Evolutionary conservation across 1,140 invertebrate genomes (phyloP).

Genomic region (Maconellicoccus hirsutus): DNA sequence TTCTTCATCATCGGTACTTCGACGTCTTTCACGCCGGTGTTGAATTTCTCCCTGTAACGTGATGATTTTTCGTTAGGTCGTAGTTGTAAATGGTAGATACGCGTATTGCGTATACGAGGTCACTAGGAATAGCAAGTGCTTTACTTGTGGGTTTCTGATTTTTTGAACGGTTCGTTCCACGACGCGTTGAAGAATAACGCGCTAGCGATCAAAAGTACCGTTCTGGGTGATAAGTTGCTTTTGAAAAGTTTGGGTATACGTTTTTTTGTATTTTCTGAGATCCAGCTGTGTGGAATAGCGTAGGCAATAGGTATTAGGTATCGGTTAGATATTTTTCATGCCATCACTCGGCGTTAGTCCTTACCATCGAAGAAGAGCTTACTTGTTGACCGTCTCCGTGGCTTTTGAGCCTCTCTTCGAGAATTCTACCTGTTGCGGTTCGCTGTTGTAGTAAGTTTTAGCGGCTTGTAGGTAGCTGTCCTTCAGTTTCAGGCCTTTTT

Average conservation of each 20-base stretch:
- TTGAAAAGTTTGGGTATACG: neutral
- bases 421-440: neutral
- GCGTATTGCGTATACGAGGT: too few species aligned
- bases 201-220: neutral
- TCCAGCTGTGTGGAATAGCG: neutral
- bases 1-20: neutral
- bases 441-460: neutral
- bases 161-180: neutral
- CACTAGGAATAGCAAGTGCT: too few species aligned
- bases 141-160: too few species aligned
- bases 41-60: neutral
- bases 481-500: neutral
- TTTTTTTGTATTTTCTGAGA: neutral
- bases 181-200: neutral
- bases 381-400: neutral
- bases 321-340: neutral
- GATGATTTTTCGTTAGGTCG: neutral
- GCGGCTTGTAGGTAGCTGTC: neutral
- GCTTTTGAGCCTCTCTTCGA: neutral
- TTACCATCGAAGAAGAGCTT: neutral
- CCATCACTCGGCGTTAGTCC: neutral
- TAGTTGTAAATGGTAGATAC: too few species aligned
- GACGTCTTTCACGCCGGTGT: neutral
- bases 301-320: neutral
- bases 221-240: neutral